Conservation (phyloP, 2,888 invertebrate species). For the Scelioninae gen. 2 region DNA sequence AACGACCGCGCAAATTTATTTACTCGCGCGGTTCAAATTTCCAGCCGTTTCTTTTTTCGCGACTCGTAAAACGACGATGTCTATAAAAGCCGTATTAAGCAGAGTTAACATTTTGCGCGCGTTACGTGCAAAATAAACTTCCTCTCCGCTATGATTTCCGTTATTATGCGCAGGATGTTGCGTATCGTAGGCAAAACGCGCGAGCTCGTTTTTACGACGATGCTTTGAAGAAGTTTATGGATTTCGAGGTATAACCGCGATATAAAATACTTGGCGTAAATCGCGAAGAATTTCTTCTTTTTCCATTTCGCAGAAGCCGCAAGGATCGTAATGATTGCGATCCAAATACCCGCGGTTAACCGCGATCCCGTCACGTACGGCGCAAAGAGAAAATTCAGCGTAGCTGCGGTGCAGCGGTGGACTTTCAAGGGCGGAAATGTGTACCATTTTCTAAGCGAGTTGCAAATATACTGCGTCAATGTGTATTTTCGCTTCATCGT, state of each 20-base stretch:
- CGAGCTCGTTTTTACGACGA: slow-evolving; percentile 47
- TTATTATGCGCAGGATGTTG: slow-evolving; percentile 37
- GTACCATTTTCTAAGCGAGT: slow-evolving; percentile 40
- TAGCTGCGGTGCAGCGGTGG: slow-evolving; percentile 43
- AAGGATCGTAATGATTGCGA: slow-evolving; percentile 61
- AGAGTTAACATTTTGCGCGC: slow-evolving; percentile 18
- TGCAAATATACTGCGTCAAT: slow-evolving; percentile 15
- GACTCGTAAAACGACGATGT: slow-evolving; percentile 8
- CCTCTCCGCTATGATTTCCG: slow-evolving; percentile 24
- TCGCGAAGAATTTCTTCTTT: slow-evolving; percentile 57
- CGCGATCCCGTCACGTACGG: slow-evolving; percentile 62
- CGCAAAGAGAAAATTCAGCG: slow-evolving; percentile 56
- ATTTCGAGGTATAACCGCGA: slow-evolving; percentile 58
- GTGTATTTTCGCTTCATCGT: too few species aligned
- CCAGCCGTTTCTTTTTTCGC: background rate
- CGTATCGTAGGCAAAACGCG: slow-evolving; percentile 34
- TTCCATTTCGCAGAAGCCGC: slow-evolving; percentile 62
- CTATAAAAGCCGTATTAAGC: slow-evolving; percentile 28
- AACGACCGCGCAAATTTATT: slow-evolving; percentile 39
- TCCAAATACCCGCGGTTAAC: slow-evolving; percentile 63
- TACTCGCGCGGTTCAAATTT: slow-evolving; percentile 13
- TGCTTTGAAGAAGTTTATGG: slow-evolving; percentile 55
- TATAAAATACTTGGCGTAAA: slow-evolving; percentile 55
- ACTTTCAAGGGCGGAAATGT: slow-evolving; percentile 60
- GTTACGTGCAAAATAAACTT: slow-evolving; percentile 26